Conservation (phyloP, 2,797 vertebrate species). For the Eutrigla gurnardus region DNA sequence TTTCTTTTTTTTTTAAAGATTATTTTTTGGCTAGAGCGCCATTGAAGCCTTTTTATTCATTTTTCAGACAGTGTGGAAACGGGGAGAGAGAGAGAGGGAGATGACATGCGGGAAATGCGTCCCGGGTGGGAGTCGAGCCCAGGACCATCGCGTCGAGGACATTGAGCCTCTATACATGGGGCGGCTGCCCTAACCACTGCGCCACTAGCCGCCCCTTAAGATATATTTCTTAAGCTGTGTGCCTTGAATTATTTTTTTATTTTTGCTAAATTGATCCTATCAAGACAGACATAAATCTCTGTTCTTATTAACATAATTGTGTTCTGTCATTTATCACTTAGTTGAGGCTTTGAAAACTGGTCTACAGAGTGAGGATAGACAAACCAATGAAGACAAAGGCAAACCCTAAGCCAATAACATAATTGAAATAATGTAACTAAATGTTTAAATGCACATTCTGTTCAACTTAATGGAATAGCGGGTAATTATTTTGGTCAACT, state of each 20-base stretch:
- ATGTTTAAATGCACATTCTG: background rate
- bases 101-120: too few relatives aligned
- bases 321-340: conserved; percentile 11
- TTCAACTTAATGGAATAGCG: background rate
- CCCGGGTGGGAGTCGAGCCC: too few relatives aligned
- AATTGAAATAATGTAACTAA: background rate
- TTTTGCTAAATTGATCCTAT: conserved; percentile 35
- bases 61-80: too few relatives aligned
- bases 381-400: background rate
- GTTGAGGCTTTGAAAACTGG: conserved; percentile 5
- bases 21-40: too few relatives aligned
- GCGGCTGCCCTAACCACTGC: too few relatives aligned
- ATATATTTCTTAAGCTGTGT: conserved; percentile 41
- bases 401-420: background rate
- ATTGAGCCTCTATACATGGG: too few relatives aligned
- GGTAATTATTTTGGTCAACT: background rate
- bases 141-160: too few relatives aligned
- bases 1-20: conserved; percentile 34
- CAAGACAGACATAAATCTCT: conserved; percentile 26
- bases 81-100: too few relatives aligned
- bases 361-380: background rate
- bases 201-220: background rate
- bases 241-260: conserved; percentile 40
- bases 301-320: conserved; percentile 32
- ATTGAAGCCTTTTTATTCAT: too few relatives aligned